Conservation (phyloP, 1,140 invertebrate species). For the Mylabris phalerata region DNA sequence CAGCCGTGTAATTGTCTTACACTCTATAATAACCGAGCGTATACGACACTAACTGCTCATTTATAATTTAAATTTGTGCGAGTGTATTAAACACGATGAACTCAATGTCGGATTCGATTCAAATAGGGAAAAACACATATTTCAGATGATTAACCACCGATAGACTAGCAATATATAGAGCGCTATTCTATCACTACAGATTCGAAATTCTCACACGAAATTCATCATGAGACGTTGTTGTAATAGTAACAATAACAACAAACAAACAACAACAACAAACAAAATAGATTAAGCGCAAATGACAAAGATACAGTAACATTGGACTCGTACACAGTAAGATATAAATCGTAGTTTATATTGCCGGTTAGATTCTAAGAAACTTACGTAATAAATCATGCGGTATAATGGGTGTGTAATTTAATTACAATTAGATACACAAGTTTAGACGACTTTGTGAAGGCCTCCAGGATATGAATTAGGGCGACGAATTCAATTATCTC, state of each 20-base stretch:
- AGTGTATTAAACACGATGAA: constrained; percentile 33
- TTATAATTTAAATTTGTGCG: constrained; percentile 35
- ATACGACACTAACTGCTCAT: constrained; percentile 38
- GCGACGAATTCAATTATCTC: constrained; percentile 17
- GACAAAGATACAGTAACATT: constrained; percentile 11
- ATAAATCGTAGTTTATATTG: constrained; percentile 23
- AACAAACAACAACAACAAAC: neutral
- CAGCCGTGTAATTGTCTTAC: constrained; percentile 40
- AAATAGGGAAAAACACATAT: too few species aligned
- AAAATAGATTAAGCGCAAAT: constrained; percentile 16
- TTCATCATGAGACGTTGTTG: too few species aligned
- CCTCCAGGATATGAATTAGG: constrained; percentile 19
- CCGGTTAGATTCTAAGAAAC: constrained; percentile 21
- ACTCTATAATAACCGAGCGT: constrained; percentile 34
- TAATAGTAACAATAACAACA: too few species aligned
- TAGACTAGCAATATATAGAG: too few species aligned
- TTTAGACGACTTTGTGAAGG: constrained; percentile 24
- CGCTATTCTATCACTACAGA: too few species aligned
- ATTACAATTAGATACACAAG: constrained; percentile 37
- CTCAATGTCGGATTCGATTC: neutral
- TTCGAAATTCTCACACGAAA: too few species aligned
- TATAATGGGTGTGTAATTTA: constrained; percentile 36
- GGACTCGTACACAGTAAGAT: constrained; percentile 7
- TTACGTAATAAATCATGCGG: constrained; percentile 33
- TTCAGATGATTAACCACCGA: too few species aligned